A percentile compares a stretch with the other conserved stretches of the same genome.
Evolutionary conservation across 2,888 invertebrate species (phyloP).

Genomic region (Thumatha senex): DNA sequence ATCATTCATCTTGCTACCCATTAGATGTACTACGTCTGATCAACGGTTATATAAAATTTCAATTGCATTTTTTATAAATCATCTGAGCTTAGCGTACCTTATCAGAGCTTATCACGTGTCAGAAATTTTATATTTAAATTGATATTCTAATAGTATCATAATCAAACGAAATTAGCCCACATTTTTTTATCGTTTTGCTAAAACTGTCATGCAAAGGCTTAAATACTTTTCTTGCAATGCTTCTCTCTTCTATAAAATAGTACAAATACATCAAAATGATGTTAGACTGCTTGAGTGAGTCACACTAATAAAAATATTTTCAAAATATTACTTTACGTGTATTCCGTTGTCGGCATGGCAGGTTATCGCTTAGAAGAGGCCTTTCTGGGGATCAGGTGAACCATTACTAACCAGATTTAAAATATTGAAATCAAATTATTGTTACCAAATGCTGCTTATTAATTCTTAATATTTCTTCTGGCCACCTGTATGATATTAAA

Average conservation of each 20-base stretch:
- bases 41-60: background rate
- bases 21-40: constrained; percentile 30
- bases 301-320: constrained; percentile 36
- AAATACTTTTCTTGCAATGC: too few species aligned
- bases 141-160: too few species aligned
- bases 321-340: constrained; percentile 39
- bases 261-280: constrained; percentile 15
- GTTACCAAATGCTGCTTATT: constrained; percentile 21
- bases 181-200: too few species aligned
- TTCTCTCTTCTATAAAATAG: constrained; percentile 15
- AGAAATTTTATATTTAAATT: too few species aligned
- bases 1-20: constrained; percentile 45
- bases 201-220: background rate
- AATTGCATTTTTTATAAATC: background rate
- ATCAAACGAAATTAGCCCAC: too few species aligned
- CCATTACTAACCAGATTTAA: constrained; percentile 38
- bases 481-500: constrained; percentile 5
- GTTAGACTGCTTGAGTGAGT: constrained; percentile 37
- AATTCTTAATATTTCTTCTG: constrained; percentile 14
- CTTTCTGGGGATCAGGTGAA: constrained; percentile 40
- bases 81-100: too few species aligned
- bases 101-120: too few species aligned
- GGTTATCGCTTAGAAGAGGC: constrained; percentile 47
- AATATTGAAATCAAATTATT: constrained; percentile 33
- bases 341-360: constrained; percentile 38